These are phyloP conservation scores for Lucilia cuprina DNA, from an alignment of 1,140 invertebrate species.

Conservation along the genomic window DNA sequence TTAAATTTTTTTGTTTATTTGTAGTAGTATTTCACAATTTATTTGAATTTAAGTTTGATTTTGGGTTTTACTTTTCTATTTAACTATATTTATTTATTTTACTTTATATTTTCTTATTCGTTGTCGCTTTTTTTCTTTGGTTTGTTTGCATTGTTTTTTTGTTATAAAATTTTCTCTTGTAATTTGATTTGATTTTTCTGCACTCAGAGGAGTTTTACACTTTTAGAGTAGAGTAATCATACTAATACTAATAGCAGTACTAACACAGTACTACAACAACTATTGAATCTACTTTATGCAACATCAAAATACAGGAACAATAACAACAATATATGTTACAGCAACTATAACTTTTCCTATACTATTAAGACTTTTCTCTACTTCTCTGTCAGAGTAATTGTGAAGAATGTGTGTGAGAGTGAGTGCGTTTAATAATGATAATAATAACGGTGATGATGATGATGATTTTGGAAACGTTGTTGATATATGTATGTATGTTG, in stretches of 20 bases:
- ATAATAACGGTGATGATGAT: background rate
- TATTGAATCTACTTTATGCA: background rate
- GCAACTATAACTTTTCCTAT: background rate
- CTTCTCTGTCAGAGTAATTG: background rate
- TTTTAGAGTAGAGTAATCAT: background rate
- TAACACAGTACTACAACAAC: background rate
- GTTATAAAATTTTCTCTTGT: background rate
- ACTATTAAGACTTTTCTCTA: background rate
- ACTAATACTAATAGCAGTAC: background rate
- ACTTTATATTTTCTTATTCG: background rate
- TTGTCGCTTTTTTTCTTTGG: background rate
- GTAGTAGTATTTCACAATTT: background rate
- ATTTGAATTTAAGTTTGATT: background rate
- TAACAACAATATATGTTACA: background rate
- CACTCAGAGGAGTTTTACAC: background rate
- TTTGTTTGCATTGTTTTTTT: background rate
- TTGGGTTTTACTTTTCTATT: background rate
- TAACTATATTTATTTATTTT: background rate
- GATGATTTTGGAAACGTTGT: too few relatives aligned
- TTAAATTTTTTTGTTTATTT: too few relatives aligned
- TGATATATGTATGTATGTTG: too few relatives aligned
- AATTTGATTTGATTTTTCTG: conserved; percentile 22
- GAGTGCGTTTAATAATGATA: background rate
- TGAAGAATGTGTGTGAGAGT: background rate
- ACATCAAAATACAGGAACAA: background rate